Evolutionary conservation across 1,140 invertebrate genomes (phyloP), one percentile per base, ranked within the genome.

Genomic region (Lethrus apterus): DNA sequence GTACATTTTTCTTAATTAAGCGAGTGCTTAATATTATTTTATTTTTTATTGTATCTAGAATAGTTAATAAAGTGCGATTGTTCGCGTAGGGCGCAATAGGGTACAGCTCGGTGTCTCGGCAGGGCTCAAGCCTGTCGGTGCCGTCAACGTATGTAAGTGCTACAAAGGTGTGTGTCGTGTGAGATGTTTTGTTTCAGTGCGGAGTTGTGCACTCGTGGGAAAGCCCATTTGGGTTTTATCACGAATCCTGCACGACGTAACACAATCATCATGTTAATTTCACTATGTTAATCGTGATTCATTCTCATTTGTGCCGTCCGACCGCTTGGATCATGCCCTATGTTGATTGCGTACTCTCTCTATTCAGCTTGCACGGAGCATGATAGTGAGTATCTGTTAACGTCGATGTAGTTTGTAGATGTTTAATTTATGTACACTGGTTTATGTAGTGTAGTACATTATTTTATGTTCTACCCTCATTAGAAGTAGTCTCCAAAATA

Each of bases 291-390:
- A 57, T 52, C 49, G 51, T 57, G 26, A 48, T 36, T 59, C 58
- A 57, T 59, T 57, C 50, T 61, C 60, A 63, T 63, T 61, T 63
- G 58, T 63, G 60, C 55, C 59, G 60, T 61, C 58, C 54, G 48
- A 55, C 49, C 53, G 57, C 57, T 62, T 62, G 54, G 47, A 60
- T 57, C 51, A 54, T 55, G 56, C 57, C 43, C 56, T 57, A 46
- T 52, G 45, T 58, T 60, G 58, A 60, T 58, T 62, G 54, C 52
- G 54, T 50, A 59, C 56, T 60, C 56, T 62, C 57, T 65, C 52
- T 63, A 59, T 62, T 56, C 78, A 84, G 81, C 81, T 84, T 81
- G 80, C 80, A 80, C 78, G 81, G 78, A 82, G 79, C 79, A 83
- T 84, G 81, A 81, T 82, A 75, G 81, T 84, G 78, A 84, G 81